A percentile compares a stretch with the other conserved stretches of the same genome.
Evolutionary conservation across 2,797 vertebrate genomes (phyloP).

Genomic region (Morus bassanus): DNA sequence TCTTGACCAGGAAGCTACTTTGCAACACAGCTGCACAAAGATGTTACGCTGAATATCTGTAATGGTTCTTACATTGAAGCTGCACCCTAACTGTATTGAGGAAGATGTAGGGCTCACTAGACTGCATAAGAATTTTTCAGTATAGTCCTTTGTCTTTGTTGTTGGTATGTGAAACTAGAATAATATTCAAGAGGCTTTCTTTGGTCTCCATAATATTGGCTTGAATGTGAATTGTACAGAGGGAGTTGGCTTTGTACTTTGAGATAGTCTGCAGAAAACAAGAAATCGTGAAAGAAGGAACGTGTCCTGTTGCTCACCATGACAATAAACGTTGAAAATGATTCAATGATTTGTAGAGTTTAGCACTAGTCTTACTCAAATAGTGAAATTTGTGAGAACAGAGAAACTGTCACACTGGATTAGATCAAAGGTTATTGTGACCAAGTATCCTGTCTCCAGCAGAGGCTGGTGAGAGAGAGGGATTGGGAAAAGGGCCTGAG

Average conservation of each 20-base stretch:
- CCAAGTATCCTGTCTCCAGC: background rate
- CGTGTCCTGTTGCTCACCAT: background rate
- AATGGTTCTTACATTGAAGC: background rate
- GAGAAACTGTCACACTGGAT: conserved; percentile 1
- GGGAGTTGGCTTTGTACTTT: background rate
- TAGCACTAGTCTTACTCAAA: background rate
- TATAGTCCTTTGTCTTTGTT: background rate
- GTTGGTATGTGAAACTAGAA: background rate
- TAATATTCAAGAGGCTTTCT: background rate
- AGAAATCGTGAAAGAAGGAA: background rate
- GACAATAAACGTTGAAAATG: background rate
- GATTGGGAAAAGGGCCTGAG: background rate
- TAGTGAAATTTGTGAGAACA: background rate
- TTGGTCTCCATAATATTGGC: background rate
- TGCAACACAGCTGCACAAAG: too few species aligned
- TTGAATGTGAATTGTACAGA: background rate
- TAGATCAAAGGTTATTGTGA: background rate
- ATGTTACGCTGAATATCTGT: background rate
- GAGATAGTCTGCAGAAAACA: background rate
- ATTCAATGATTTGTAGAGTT: conserved; percentile 4
- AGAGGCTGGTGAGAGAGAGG: background rate
- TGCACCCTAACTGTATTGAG: background rate
- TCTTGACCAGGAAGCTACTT: too few species aligned
- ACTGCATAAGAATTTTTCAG: background rate
- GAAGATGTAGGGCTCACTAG: background rate